Base-by-base conservation (phyloP, 2,888 invertebrate genomes). In the Lasioglossum figueresi region DNA sequence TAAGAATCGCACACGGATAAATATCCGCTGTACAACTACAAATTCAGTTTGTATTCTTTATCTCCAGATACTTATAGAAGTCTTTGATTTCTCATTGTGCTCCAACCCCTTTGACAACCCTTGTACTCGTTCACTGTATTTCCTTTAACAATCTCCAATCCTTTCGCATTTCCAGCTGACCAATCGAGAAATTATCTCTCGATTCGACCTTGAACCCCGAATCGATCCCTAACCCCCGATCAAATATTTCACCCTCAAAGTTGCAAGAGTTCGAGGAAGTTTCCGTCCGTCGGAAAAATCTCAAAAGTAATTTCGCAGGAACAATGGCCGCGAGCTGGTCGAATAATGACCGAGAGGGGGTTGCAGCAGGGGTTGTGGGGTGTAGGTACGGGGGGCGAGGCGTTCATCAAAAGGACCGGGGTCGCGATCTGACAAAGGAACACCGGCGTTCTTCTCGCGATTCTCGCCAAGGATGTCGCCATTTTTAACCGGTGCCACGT, bases 401-500 rank as follows among this genome's bases (percentile, higher is more conserved):
- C 27, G 56, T 83, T 79, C 71, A 63, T 83, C 63, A 66, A 84
- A 84, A 80, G 85, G 79, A 76, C 66, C 76, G 76, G 77, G 80
- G 76, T 82, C 76, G 83, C 77, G 78, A 75, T 78, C 45, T 37
- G 71, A 75, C 85, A 80, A 86, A 80, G 82, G 70, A 72, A 78
- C 68, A 73, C n/a, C 79, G 79, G 48, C 59, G 84, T 85, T 86
- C 80, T 83, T 80, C 85, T 79, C 84, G 84, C 80, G 80, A 85
- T 85, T 77, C 76, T 63, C 52, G 79, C 84, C 87, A 79, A 87
- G 76, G 84, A 83, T 85, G 80, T 84, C 83, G 82, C 77, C 83
- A 82, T 86, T 86, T 81, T 88, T 82, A 82, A 86, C 79, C 70
- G 80, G 85, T 82, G 74, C 79, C 85, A 75, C 83, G 77, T 71